A percentile compares a stretch with the other conserved stretches of the same genome.
These are phyloP conservation scores for Macroglossus sobrinus DNA, from an alignment of 2,113 vertebrate species.

Conservation along the genomic window DNA sequence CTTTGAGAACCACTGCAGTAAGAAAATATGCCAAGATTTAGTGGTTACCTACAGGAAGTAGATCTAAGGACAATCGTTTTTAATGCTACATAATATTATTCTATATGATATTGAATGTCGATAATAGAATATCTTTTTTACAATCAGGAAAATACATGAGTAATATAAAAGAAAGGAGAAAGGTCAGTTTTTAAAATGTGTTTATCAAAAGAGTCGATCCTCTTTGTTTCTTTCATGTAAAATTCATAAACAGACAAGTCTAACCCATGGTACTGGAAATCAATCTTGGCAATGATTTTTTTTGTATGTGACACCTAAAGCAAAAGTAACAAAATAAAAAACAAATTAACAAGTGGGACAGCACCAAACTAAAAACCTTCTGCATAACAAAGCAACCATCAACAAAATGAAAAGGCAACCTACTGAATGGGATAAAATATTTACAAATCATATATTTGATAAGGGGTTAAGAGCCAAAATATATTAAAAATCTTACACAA, in stretches of 20 bases:
- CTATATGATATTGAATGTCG: not conserved
- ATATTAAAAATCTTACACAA: not conserved
- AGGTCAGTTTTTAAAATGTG: not conserved
- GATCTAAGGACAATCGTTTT: not conserved
- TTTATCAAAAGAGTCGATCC: not conserved
- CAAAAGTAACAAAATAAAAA: not conserved
- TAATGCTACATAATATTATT: constrained; percentile 13
- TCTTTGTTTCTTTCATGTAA: not conserved
- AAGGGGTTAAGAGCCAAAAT: not conserved
- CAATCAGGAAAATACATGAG: not conserved
- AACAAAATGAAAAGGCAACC: not conserved
- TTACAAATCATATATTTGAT: not conserved
- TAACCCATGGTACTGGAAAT: not conserved
- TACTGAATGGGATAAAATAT: not conserved
- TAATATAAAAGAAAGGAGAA: not conserved
- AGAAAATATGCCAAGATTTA: not conserved
- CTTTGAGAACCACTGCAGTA: not conserved
- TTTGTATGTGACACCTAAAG: not conserved
- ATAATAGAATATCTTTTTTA: not conserved
- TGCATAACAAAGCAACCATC: not conserved
- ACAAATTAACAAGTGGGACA: not conserved
- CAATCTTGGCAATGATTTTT: not conserved
- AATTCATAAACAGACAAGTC: constrained; percentile 9
- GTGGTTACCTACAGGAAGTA: not conserved
- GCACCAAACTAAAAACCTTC: not conserved